Percentiles rank a stretch among this genome's conserved stretches.
phyloP scores from a whole-genome alignment of 2,888 invertebrate genomes.

The Cephus spinipes region DNA sequence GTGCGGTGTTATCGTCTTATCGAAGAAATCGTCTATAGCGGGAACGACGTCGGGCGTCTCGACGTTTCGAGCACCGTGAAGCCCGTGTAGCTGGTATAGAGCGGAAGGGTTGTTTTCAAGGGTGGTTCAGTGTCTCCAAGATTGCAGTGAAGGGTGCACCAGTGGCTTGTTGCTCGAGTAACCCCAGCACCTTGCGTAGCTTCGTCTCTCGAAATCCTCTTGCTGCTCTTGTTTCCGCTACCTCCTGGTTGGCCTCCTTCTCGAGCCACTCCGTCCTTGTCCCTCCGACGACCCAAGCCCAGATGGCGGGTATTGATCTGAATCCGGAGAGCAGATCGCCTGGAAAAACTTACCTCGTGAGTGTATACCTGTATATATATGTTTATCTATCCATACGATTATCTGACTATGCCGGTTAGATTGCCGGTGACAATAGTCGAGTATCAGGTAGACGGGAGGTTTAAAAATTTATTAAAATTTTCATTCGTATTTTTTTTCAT shows the following conservation, averaged over 20 bases:
- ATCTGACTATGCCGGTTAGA: background rate
- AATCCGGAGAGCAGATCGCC: conserved; percentile 61
- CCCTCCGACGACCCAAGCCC: conserved; percentile 47
- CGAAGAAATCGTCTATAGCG: background rate
- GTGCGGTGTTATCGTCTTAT: background rate
- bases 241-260: conserved; percentile 34
- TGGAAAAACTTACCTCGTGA: conserved; percentile 58
- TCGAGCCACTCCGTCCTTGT: conserved; percentile 29
- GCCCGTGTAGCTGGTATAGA: background rate
- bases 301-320: conserved; percentile 64
- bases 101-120: background rate
- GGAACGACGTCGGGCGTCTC: background rate
- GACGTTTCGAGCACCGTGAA: background rate
- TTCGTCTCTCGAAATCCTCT: conserved; percentile 25
- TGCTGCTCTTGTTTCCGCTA: conserved; percentile 32
- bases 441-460: background rate
- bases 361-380: conserved; percentile 50
- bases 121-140: conserved; percentile 29
- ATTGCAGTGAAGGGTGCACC: conserved; percentile 35
- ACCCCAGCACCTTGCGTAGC: conserved; percentile 45
- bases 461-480: background rate
- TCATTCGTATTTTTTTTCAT: background rate
- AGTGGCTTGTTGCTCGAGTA: conserved; percentile 61
- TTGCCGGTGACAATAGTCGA: background rate
- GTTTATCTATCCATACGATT: conserved; percentile 11